phyloP scores from a whole-genome alignment of 1,140 invertebrate species.

The Leptoteleia sp. region DNA sequence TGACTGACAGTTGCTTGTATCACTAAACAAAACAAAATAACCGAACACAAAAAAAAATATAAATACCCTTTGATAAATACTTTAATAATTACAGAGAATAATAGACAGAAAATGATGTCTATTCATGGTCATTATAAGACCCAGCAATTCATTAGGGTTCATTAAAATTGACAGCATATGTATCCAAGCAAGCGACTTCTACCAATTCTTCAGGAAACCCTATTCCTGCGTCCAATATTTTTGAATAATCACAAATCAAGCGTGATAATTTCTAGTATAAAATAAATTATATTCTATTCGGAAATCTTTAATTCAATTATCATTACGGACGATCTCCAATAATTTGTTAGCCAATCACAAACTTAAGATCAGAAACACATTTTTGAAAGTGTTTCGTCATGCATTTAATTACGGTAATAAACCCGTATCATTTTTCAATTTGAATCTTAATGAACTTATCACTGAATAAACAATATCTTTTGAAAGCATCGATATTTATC shows the following conservation, averaged over 20 bases:
- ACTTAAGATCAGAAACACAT: slow-evolving; percentile 18
- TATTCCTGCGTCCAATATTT: not conserved
- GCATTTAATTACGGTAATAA: slow-evolving; percentile 14
- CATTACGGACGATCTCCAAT: not conserved
- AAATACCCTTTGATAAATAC: not conserved
- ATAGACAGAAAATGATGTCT: not conserved
- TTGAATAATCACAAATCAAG: no score
- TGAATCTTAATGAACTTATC: slow-evolving; percentile 21
- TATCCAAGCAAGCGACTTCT: no score
- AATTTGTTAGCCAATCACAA: slow-evolving; percentile 40
- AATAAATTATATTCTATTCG: slow-evolving; percentile 20
- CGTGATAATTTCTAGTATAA: no score
- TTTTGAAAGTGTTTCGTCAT: slow-evolving; percentile 27
- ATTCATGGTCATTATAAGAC: slow-evolving; percentile 1
- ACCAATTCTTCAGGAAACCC: slow-evolving; percentile 21
- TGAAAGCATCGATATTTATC: not conserved
- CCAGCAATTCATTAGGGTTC: slow-evolving; percentile 8
- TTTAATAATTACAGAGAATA: not conserved
- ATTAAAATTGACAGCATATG: slow-evolving; percentile 11
- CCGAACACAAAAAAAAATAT: not conserved
- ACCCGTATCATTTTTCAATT: slow-evolving; percentile 14
- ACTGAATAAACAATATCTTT: not conserved
- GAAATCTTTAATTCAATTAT: slow-evolving; percentile 33
- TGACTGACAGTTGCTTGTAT: no score
- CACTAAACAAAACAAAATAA: not conserved